Base-by-base conservation (phyloP, 2,888 invertebrate genomes). In the Caenorhabditis sp. region DNA sequence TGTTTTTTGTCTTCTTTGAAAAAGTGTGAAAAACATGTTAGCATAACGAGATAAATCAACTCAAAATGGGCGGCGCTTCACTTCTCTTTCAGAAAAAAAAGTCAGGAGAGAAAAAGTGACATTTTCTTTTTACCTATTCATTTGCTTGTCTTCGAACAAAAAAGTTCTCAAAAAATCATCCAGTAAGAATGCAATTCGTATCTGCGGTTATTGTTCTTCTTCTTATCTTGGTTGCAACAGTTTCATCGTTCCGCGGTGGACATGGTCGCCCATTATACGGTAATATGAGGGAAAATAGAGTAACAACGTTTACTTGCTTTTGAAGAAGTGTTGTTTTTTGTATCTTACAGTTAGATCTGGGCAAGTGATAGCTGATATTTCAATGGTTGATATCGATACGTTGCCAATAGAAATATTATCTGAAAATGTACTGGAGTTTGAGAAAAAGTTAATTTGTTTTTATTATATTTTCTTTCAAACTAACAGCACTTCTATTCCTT, bases 191-290 rank as follows among this genome's bases (percentile, higher is more conserved):
- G 75, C 66, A 75, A 50, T 53, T 70, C 36, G 21, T 70, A 14
- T 60, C 69, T n/a, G 31, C 51, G 50, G 60, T 75, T 21, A 55
- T 75, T 31, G 53, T 70, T 21, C 57, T 67, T 55, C 54, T 75
- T 21, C 58, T 70, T 43, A 66, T 64, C 14, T 55, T 75, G 57
- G 37, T 75, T 24, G 66, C 67, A 12, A 62, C 67, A n/a, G 67
- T 59, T 8, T 69, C 69, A 2, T 66, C 75, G 6, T 75, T 75
- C 69, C 75, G 75, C 19, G 75, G 75, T 55, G 75, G 75, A 57
- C 75, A 75, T 50, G 75, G 75, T 49, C 69, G 75, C 53, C 75
- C 75, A 54, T 64, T 75, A n/a, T 75, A 75, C 53, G 75, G 75
- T 75, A 67, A 31, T 31, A 31, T n/a, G n/a, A n/a, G n/a, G n/a